phyloP scores from a whole-genome alignment of 2,113 vertebrate species.

The Gobiocypris rarus region DNA sequence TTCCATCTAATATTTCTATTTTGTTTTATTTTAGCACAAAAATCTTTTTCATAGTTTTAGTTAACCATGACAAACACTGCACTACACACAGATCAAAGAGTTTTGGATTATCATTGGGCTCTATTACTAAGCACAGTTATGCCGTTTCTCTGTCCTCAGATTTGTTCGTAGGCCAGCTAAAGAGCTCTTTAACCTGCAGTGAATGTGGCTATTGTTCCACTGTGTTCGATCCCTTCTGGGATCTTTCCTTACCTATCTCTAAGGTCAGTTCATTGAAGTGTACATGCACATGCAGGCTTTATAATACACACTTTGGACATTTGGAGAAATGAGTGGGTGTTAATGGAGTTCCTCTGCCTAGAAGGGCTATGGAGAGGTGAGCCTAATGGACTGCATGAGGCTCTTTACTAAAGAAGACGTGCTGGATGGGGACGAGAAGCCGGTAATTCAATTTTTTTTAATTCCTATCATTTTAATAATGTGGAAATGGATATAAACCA shows the following conservation, averaged over 20 bases:
- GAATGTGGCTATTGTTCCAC: slow-evolving; percentile 96
- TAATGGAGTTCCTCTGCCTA: slow-evolving; percentile 66
- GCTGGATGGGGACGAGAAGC: slow-evolving; percentile 95
- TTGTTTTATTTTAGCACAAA: not conserved
- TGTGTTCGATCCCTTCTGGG: slow-evolving; percentile 98
- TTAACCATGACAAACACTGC: no score
- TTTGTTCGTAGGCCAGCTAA: slow-evolving; percentile 95
- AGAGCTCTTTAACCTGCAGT: slow-evolving; percentile 94
- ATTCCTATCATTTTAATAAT: not conserved
- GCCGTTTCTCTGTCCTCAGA: slow-evolving; percentile 73
- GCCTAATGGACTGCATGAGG: slow-evolving; percentile 93
- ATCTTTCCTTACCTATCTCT: slow-evolving; percentile 94
- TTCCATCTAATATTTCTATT: not conserved
- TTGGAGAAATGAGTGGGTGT: slow-evolving; percentile 30
- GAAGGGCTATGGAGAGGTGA: slow-evolving; percentile 93
- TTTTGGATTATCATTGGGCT: not conserved
- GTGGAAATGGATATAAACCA: not conserved
- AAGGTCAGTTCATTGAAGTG: slow-evolving; percentile 79
- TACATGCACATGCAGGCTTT: slow-evolving; percentile 15
- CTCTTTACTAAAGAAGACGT: slow-evolving; percentile 99
- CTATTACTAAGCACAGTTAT: not conserved
- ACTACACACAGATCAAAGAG: not conserved
- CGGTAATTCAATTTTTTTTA: slow-evolving; percentile 75
- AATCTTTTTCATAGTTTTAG: not conserved
- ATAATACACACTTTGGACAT: not conserved